Conservation (phyloP, 1,140 invertebrate genomes). For the Megalonaias nervosa region DNA sequence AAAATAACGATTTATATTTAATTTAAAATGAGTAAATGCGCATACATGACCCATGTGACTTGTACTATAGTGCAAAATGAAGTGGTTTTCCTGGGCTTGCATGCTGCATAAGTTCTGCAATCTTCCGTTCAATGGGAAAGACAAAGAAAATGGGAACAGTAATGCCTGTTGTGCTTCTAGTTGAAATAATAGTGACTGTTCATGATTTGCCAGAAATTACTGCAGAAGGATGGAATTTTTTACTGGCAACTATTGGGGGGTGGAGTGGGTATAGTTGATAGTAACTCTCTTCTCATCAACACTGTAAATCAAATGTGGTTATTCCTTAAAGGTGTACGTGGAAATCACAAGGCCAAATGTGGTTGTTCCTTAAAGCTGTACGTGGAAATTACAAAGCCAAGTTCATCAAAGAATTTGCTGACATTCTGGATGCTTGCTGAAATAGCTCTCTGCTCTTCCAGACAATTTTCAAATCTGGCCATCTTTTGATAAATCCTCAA, state of each 20-base stretch:
- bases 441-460: no score
- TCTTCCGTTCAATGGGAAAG: constrained; percentile 66
- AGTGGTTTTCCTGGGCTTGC: constrained; percentile 17
- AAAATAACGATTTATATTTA: no score
- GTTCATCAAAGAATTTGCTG: no score
- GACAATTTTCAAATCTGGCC: no score
- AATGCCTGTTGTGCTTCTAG: constrained; percentile 64
- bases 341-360: no score
- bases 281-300: constrained; percentile 70
- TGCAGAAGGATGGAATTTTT: constrained; percentile 32
- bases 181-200: constrained; percentile 68
- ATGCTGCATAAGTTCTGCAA: constrained; percentile 40
- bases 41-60: no score
- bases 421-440: no score
- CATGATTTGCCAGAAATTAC: constrained; percentile 67
- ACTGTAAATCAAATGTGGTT: constrained; percentile 64
- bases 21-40: no score
- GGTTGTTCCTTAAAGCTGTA: no score
- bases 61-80: not conserved
- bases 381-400: no score
- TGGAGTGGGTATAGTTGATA: constrained; percentile 55
- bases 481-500: no score
- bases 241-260: not conserved
- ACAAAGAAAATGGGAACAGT: constrained; percentile 66
- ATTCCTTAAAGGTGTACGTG: no score